A percentile compares a stretch with the other conserved stretches of the same genome.
These are phyloP conservation scores for Luperina nickerlii DNA, from an alignment of 2,888 invertebrate species.

Conservation along the genomic window DNA sequence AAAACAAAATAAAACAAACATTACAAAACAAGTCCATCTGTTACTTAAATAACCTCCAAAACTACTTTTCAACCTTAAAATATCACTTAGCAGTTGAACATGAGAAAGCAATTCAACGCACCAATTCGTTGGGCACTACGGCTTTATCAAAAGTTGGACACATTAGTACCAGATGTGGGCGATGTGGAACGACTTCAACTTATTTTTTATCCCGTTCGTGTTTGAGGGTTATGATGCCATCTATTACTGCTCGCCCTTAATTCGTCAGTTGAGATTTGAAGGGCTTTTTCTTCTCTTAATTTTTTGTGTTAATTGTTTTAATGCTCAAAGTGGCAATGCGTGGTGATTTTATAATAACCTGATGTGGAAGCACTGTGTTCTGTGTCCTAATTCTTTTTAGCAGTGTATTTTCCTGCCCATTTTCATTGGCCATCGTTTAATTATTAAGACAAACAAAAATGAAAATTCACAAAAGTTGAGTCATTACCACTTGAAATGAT, in stretches of 20 bases:
- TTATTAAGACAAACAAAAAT: not conserved
- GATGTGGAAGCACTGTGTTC: not conserved
- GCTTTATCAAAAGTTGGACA: conserved; percentile 84
- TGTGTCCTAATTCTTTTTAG: not conserved
- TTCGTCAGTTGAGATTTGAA: conserved; percentile 40
- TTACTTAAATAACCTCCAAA: conserved; percentile 25
- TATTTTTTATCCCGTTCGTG: conserved; percentile 74
- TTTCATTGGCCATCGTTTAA: too few species aligned
- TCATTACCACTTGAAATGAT: not conserved
- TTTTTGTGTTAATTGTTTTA: conserved; percentile 38
- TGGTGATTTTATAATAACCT: not conserved
- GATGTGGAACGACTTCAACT: conserved; percentile 72
- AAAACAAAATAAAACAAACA: conserved; percentile 8
- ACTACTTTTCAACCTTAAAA: conserved; percentile 54
- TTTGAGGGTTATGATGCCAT: conserved; percentile 69
- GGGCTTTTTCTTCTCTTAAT: conserved; percentile 31
- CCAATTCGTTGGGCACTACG: conserved; percentile 76
- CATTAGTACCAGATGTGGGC: conserved; percentile 81
- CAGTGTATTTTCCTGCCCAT: not conserved
- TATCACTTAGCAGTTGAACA: conserved; percentile 70
- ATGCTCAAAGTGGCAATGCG: not conserved
- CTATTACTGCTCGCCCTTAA: conserved; percentile 64
- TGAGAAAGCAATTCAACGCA: conserved; percentile 76
- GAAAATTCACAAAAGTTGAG: not conserved
- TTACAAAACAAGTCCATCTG: not conserved